These are phyloP conservation scores for Tautogolabrus adspersus DNA, from an alignment of 2,113 vertebrate genomes.

Conservation along the genomic window DNA sequence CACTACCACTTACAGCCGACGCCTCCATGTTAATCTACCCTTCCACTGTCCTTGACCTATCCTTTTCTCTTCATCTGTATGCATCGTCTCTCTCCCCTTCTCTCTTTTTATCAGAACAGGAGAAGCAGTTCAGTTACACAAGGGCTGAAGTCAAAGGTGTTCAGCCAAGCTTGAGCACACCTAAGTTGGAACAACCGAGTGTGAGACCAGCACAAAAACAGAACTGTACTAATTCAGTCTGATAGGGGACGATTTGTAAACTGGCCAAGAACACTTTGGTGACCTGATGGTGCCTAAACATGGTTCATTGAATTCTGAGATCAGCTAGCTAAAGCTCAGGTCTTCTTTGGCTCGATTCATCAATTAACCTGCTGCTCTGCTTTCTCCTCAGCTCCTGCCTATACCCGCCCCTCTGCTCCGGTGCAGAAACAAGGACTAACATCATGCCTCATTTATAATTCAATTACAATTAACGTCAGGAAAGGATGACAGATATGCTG, in stretches of 20 bases:
- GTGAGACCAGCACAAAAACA: too few species aligned
- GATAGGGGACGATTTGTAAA: too few species aligned
- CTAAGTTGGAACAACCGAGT: too few species aligned
- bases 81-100: background rate
- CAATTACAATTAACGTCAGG: slow-evolving; percentile 63
- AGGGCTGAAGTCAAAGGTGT: background rate
- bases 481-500: slow-evolving; percentile 48
- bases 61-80: background rate
- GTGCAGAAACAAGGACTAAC: slow-evolving; percentile 30
- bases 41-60: slow-evolving; percentile 27
- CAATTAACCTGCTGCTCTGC: slow-evolving; percentile 25
- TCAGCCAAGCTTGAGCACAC: background rate
- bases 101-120: background rate
- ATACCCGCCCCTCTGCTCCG: background rate
- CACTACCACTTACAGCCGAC: background rate
- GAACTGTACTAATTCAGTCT: too few species aligned
- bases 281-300: background rate
- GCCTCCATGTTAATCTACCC: background rate
- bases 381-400: background rate
- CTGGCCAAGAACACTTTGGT: background rate
- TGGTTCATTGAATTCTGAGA: background rate
- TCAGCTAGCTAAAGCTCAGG: background rate
- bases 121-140: background rate
- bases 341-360: slow-evolving; percentile 7
- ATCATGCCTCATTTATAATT: slow-evolving; percentile 50